phyloP scores from a whole-genome alignment of 2,888 invertebrate genomes.

The Drosophila monieri region DNA sequence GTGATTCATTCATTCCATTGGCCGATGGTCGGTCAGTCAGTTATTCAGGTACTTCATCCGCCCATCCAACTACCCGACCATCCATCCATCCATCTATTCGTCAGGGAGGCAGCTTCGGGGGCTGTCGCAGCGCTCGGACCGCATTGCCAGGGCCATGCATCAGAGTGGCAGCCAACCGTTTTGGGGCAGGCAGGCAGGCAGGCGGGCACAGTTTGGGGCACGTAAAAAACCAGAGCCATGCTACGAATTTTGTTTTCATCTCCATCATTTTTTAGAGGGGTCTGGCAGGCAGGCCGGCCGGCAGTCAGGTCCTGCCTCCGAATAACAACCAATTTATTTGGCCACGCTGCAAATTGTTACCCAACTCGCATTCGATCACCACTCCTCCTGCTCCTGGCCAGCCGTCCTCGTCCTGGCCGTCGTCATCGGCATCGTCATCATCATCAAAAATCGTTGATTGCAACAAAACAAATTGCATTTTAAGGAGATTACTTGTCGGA shows the following conservation, averaged over 20 bases:
- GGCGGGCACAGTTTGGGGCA: conserved; percentile 50
- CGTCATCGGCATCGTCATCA: conserved; percentile 55
- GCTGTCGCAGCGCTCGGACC: conserved; percentile 73
- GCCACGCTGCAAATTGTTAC: conserved; percentile 77
- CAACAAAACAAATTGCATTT: conserved; percentile 79
- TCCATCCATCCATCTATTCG: conserved; percentile 24
- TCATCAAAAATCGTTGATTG: conserved; percentile 79
- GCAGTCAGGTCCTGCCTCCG: conserved; percentile 22
- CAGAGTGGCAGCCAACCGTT: conserved; percentile 72
- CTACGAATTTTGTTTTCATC: conserved; percentile 71
- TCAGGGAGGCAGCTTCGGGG: conserved; percentile 26
- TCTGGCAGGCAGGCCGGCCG: not conserved
- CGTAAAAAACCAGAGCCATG: conserved; percentile 64
- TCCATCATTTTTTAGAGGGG: conserved; percentile 25
- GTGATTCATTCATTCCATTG: conserved; percentile 72
- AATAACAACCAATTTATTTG: conserved; percentile 79
- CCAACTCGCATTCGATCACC: conserved; percentile 70
- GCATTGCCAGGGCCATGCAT: conserved; percentile 75
- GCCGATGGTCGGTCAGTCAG: conserved; percentile 16
- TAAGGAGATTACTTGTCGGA: conserved; percentile 70
- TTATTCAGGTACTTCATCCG: conserved; percentile 49
- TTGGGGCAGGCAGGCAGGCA: conserved; percentile 70
- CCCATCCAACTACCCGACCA: conserved; percentile 6
- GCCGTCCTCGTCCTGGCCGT: not conserved
- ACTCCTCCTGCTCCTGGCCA: conserved; percentile 23